Evolutionary conservation across 2,888 invertebrate genomes (phyloP).

Genomic region (Trichogramma dendrolimi): DNA sequence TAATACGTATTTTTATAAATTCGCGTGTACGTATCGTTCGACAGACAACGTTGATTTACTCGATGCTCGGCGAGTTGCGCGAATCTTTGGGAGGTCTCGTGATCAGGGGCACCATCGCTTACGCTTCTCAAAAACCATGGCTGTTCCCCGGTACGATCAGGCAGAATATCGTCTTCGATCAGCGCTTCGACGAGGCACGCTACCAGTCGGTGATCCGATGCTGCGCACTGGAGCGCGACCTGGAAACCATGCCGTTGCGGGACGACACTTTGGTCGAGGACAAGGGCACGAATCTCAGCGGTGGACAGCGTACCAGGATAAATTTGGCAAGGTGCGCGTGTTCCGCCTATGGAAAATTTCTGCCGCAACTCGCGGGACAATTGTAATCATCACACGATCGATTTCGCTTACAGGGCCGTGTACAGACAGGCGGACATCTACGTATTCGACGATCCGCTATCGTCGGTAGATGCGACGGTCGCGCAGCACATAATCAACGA

Average conservation of each 20-base stretch:
- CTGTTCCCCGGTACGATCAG: conserved; percentile 66
- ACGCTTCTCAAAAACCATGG: conserved; percentile 80
- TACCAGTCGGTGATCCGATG: conserved; percentile 58
- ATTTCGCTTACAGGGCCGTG: conserved; percentile 57
- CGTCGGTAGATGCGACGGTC: conserved; percentile 74
- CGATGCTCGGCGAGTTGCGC: conserved; percentile 69
- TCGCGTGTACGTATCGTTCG: conserved; percentile 4
- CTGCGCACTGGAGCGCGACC: conserved; percentile 65
- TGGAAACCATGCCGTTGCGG: conserved; percentile 66
- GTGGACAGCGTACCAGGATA: conserved; percentile 76
- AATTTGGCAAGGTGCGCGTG: conserved; percentile 60
- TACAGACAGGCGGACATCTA: conserved; percentile 75
- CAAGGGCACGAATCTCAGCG: conserved; percentile 71
- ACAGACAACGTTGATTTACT: conserved; percentile 61
- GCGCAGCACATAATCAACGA: conserved; percentile 70
- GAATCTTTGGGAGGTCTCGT: conserved; percentile 60
- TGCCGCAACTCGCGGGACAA: background rate
- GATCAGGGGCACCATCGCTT: conserved; percentile 64
- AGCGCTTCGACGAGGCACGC: conserved; percentile 57
- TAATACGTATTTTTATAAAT: background rate
- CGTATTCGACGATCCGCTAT: conserved; percentile 74
- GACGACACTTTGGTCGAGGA: conserved; percentile 76
- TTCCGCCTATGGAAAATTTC: background rate
- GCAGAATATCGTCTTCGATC: conserved; percentile 77
- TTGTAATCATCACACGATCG: background rate